These are phyloP conservation scores for Latheticus oryzae DNA, from an alignment of 2,888 invertebrate species.

Conservation along the genomic window DNA sequence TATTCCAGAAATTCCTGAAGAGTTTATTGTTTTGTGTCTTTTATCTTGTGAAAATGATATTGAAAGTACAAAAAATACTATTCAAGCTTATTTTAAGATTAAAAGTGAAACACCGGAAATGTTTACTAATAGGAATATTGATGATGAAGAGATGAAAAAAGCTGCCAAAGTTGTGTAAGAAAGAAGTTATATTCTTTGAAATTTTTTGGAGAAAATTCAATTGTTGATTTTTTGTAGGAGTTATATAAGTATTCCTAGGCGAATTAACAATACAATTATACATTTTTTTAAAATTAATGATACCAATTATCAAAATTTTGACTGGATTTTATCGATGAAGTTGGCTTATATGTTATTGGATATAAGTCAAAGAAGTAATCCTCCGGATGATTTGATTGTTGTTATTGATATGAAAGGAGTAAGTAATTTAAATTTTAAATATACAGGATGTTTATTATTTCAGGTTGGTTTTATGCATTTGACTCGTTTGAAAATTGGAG, in stretches of 20 bases:
- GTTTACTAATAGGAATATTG: constrained; percentile 39
- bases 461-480: constrained; percentile 58
- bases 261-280: constrained; percentile 53
- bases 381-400: constrained; percentile 54
- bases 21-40: constrained; percentile 38
- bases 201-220: no score
- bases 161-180: constrained; percentile 40
- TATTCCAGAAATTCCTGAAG: constrained; percentile 38
- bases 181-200: no score
- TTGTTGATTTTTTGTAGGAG: constrained; percentile 7
- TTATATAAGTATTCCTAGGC: constrained; percentile 43
- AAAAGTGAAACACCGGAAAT: constrained; percentile 38
- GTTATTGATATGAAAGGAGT: constrained; percentile 57
- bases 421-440: constrained; percentile 35
- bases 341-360: constrained; percentile 55
- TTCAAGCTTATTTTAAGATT: constrained; percentile 30
- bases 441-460: constrained; percentile 34
- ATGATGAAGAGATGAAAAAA: constrained; percentile 28
- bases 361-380: constrained; percentile 51
- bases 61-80: constrained; percentile 29
- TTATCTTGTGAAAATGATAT: constrained; percentile 38
- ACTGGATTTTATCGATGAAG: constrained; percentile 52
- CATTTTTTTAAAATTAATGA: constrained; percentile 56
- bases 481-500: constrained; percentile 51
- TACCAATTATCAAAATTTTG: constrained; percentile 51